These are phyloP conservation scores for Pseudochaenichthys georgianus DNA, from an alignment of 2,797 vertebrate species.

Conservation along the genomic window DNA sequence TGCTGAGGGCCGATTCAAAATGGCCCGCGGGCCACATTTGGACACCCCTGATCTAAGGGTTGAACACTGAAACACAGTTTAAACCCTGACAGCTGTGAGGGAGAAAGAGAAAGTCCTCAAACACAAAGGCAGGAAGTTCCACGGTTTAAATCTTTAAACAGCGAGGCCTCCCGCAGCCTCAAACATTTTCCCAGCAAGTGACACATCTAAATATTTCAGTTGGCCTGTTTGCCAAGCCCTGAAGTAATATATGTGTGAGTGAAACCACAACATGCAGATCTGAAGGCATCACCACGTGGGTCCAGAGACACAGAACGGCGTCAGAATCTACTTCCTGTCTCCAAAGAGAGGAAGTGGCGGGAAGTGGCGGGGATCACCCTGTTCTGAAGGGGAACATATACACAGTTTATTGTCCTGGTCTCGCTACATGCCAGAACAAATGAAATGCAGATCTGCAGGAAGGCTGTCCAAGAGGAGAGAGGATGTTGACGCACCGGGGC, in stretches of 20 bases:
- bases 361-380: constrained; percentile 65
- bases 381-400: constrained; percentile 49
- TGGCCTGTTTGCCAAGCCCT: not conserved
- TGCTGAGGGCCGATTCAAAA: too few species aligned
- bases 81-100: constrained; percentile 48
- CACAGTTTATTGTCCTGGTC: constrained; percentile 33
- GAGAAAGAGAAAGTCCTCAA: constrained; percentile 58
- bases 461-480: constrained; percentile 65
- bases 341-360: constrained; percentile 67
- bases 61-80: constrained; percentile 23
- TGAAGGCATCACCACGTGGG: not conserved
- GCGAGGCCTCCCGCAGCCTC: constrained; percentile 17
- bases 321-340: constrained; percentile 67
- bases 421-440: constrained; percentile 30
- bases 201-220: not conserved
- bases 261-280: not conserved
- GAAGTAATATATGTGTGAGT: not conserved
- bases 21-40: too few species aligned
- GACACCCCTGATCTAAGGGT: too few species aligned
- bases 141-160: constrained; percentile 54
- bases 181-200: constrained; percentile 33
- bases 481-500: constrained; percentile 82
- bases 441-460: constrained; percentile 56
- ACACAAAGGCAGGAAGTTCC: constrained; percentile 80
- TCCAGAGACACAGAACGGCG: constrained; percentile 17